These are phyloP conservation scores for Bugula neritina DNA, from an alignment of 2,888 invertebrate species.

Conservation along the genomic window DNA sequence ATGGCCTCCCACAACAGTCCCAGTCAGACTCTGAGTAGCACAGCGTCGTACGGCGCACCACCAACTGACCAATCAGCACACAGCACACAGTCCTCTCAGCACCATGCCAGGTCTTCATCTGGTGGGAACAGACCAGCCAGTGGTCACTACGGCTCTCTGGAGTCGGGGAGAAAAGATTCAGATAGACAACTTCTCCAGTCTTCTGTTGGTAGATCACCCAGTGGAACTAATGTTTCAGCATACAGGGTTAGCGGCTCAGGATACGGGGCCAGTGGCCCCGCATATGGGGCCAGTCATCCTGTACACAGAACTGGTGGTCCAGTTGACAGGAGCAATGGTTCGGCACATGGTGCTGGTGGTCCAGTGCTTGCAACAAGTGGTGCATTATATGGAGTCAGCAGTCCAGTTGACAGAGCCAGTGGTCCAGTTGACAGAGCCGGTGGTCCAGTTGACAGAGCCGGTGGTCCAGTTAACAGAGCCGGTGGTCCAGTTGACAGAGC, in stretches of 20 bases:
- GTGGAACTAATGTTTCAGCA: background rate
- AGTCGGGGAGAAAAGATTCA: background rate
- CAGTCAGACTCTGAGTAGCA: constrained; percentile 8
- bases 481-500: background rate
- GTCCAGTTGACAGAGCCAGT: background rate
- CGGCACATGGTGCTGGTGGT: background rate
- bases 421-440: background rate
- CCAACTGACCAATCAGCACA: background rate
- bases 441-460: background rate
- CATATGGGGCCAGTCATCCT: background rate
- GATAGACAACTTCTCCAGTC: background rate
- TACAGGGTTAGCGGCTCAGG: too few species aligned
- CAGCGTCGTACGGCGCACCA: background rate
- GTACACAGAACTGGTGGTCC: background rate
- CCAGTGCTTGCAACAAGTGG: background rate
- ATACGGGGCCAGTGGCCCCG: background rate
- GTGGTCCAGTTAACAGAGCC: background rate
- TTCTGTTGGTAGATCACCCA: background rate
- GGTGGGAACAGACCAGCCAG: background rate
- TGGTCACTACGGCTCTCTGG: background rate
- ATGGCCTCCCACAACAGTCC: background rate
- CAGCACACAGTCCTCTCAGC: background rate
- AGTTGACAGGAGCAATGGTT: background rate
- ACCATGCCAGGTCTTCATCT: background rate
- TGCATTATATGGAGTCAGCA: background rate